Base-by-base conservation (phyloP, 2,888 invertebrate species). In the Agrochola circellaris region DNA sequence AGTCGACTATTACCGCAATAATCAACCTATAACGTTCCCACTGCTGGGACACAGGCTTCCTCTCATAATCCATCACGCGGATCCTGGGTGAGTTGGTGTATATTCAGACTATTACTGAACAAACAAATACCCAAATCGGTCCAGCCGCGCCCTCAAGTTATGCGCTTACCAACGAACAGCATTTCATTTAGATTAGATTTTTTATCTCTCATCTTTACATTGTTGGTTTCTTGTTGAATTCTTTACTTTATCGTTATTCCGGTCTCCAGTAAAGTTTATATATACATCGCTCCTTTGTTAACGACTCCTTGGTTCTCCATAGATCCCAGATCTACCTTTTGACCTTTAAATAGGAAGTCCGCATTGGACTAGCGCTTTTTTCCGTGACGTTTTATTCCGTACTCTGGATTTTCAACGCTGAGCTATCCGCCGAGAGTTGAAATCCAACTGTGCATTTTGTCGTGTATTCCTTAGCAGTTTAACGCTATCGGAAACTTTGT, bases 281-380 rank as follows among this genome's bases (percentile, higher is more conserved):
- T 48, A 56, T n/a, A n/a, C n/a, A 48, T 26, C n/a, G 3, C 6
- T 54, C 30, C 42, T 67, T n/a, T 60, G 38, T 60, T 77, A 51
- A 67, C 8, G 30, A 51, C 58, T 58, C 7, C 15, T 60, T 67
- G 20, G 11, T 77, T 58, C 7, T 66, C 48, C 11, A 77, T 45
- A 77, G 15, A 48, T 38, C 20, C 15, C 38, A n/a, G 48, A 48
- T 38, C 17, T 58, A 7, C 26, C 38, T 0, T 65, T 30, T 76
- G 66, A 77, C 38, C 66, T 42, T 34, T 34, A 30, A 30, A 30
- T n/a, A 0, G 38, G 2, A 48, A 48, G 51, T 51, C 51, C 51
- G 23, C 23, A 51, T 51, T 9, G 3, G 3, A 51, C 51, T 3
- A 51, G 51, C 51, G 20, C 8, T 51, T 51, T 51, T 51, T 51